These are phyloP conservation scores for Mallotus villosus DNA, from an alignment of 2,797 vertebrate genomes.

Conservation along the genomic window DNA sequence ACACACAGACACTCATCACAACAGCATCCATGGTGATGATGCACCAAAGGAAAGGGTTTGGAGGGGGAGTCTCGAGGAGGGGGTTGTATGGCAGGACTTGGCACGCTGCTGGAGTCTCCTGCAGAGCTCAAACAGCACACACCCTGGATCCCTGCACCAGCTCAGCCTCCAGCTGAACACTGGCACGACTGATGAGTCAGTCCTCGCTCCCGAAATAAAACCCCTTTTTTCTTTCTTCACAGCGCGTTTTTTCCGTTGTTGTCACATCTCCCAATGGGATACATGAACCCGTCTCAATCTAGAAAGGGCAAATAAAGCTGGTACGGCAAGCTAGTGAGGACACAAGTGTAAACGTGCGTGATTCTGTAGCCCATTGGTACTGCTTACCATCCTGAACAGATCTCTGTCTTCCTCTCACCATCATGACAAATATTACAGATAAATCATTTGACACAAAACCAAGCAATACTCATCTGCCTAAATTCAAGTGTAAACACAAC, in stretches of 20 bases:
- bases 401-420: too few relatives aligned
- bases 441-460: too few relatives aligned
- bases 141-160: slow-evolving; percentile 40
- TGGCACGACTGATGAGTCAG: slow-evolving; percentile 57
- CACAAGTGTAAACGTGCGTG: neutral
- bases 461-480: too few relatives aligned
- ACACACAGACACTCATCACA: neutral
- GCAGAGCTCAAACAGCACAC: slow-evolving; percentile 37
- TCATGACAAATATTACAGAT: too few relatives aligned
- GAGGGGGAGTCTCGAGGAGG: neutral
- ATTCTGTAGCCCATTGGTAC: too few relatives aligned
- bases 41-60: neutral
- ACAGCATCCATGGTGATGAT: too few relatives aligned
- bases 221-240: neutral
- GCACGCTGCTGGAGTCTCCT: neutral
- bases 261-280: slow-evolving; percentile 19
- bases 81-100: neutral
- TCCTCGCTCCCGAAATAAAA: slow-evolving; percentile 29
- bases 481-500: too few relatives aligned
- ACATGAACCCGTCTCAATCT: slow-evolving; percentile 16
- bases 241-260: neutral
- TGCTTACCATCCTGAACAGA: too few relatives aligned
- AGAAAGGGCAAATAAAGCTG: neutral
- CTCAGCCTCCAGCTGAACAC: slow-evolving; percentile 36
- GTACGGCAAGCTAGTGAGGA: neutral